Base-by-base conservation (phyloP, 2,888 invertebrate genomes). In the Catocala fraxini region DNA sequence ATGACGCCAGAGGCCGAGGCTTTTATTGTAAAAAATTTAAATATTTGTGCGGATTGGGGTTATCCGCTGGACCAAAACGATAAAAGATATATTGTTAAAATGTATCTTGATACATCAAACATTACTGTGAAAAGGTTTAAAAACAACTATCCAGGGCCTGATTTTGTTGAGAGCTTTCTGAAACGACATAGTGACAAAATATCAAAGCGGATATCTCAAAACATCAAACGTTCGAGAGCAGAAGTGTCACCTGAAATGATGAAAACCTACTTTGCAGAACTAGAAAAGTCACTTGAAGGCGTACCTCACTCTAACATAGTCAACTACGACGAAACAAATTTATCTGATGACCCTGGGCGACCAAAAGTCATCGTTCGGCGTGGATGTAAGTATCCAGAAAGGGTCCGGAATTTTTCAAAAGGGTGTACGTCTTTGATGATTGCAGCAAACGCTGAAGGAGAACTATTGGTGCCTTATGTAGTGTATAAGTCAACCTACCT, bases 401-500 rank as follows among this genome's bases (percentile, higher is more conserved):
- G 25, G 25, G 25, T 25, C 25, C 25, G 25, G 4, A 25, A 25
- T 25, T 25, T 25, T 25, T 25, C 25, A 25, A 25, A 25, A 25
- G 25, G 25, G 25, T 25, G 25, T 25, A 25, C 25, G 25, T 25
- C 25, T 25, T 25, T 25, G 25, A 25, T 25, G 25, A 25, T 25
- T 25, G 25, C 25, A 25, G 25, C 25, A 25, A 79, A 77, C 59
- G 86, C 87, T 41, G 73, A 62, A 54, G 89, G 89, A 13, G 67
- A 73, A 49, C 41, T 84, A 10, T 65, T 88, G 42, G 84, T 87
- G 10, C 76, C 79, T 41, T 89, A 88, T 71, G 81, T 88, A 9
- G 83, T 88, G 4, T 89, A 89, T 65, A 91, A 90, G 68, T 72
- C 87, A 3, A 79, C 80, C 58, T 25, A 25, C 25, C 25, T 25